Conservation (phyloP, 2,113 vertebrate species). For the Taxidea taxus region DNA sequence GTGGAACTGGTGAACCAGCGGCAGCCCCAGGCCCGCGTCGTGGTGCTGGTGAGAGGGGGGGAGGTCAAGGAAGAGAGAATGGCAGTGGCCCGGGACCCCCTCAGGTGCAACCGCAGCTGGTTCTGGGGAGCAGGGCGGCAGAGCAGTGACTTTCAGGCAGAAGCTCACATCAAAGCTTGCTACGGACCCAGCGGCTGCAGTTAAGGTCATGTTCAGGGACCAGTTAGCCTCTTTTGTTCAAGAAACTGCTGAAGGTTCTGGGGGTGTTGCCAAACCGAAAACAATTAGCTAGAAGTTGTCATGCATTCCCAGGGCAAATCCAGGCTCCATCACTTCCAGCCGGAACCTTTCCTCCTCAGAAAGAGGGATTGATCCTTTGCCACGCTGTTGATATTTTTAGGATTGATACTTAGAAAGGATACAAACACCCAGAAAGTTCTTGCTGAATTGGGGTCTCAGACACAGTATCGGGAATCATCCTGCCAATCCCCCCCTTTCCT, state of each 20-base stretch:
- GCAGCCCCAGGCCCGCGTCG: slow-evolving; percentile 86
- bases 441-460: background rate
- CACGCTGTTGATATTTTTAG: background rate
- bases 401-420: background rate
- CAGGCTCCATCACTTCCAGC: background rate
- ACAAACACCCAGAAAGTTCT: background rate
- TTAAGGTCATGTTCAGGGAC: background rate
- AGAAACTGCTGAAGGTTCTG: background rate
- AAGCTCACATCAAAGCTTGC: background rate
- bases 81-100: background rate
- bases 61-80: background rate
- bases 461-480: background rate
- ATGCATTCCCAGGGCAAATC: background rate
- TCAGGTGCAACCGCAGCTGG: background rate
- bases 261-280: background rate
- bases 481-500: background rate
- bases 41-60: slow-evolving; percentile 86
- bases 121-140: background rate
- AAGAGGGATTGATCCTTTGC: background rate
- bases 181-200: background rate
- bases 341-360: background rate
- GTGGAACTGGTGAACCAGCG: slow-evolving; percentile 88
- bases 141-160: background rate
- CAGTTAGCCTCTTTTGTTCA: background rate
- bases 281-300: background rate